Evolutionary conservation across 2,113 vertebrate genomes (phyloP).

Genomic region (Trematocara macrostoma): DNA sequence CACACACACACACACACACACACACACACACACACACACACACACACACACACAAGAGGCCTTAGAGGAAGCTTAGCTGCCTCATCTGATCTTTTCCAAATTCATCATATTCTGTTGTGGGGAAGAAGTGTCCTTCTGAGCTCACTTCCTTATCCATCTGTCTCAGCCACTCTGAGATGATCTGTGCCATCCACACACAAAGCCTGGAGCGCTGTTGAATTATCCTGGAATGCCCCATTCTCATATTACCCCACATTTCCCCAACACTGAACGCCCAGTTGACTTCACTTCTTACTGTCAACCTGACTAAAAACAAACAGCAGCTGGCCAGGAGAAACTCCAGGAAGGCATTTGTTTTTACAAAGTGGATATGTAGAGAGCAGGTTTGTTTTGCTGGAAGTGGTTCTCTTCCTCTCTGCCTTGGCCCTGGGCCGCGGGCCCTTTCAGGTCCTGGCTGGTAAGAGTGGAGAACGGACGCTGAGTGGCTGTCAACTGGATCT

Average conservation of each 20-base stretch:
- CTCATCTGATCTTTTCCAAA: conserved; percentile 34
- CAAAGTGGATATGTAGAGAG: conserved; percentile 54
- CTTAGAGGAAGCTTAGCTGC: conserved; percentile 10
- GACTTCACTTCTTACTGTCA: conserved; percentile 44
- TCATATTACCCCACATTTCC: not conserved
- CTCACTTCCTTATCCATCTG: conserved; percentile 20
- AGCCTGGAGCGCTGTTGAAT: conserved; percentile 1
- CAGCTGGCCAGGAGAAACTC: conserved; percentile 53
- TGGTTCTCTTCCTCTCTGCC: conserved; percentile 57
- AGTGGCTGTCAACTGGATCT: conserved; percentile 15
- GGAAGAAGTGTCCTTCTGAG: not conserved
- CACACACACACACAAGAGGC: not conserved
- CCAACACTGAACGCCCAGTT: not conserved
- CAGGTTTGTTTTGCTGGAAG: conserved; percentile 68
- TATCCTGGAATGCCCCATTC: conserved; percentile 30
- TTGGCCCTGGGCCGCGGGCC: conserved; percentile 19
- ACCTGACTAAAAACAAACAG: conserved; percentile 56
- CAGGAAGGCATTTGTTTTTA: conserved; percentile 62
- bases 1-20: not conserved
- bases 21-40: not conserved
- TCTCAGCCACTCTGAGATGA: conserved; percentile 25
- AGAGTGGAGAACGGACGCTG: not conserved
- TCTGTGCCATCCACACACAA: conserved; percentile 1
- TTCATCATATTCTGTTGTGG: conserved; percentile 11
- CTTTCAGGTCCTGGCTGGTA: conserved; percentile 12